Evolutionary conservation across 1,140 invertebrate genomes (phyloP).

Genomic region (Micrasema minimum): DNA sequence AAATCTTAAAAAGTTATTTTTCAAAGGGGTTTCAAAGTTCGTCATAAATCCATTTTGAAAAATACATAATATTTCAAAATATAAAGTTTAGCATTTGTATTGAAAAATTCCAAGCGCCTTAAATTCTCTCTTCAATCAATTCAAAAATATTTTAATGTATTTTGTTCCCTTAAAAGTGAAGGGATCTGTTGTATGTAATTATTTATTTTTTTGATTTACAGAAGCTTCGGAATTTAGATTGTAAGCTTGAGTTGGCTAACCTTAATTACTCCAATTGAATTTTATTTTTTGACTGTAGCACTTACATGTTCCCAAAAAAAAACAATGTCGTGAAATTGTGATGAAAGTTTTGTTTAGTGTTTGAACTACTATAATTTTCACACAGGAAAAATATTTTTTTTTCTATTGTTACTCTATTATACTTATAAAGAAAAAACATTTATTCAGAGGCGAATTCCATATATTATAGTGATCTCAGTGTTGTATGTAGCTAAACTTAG

Average conservation of each 20-base stretch:
- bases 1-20: too few species aligned
- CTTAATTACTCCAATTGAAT: neutral
- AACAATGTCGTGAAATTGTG: too few species aligned
- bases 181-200: neutral
- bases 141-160: neutral
- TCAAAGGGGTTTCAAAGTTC: too few species aligned
- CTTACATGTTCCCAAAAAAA: neutral
- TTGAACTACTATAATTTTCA: neutral
- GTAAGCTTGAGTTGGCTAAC: neutral
- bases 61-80: too few species aligned
- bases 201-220: neutral
- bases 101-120: neutral
- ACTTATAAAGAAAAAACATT: neutral
- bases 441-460: slow-evolving; percentile 48
- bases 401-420: neutral
- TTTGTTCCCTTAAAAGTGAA: neutral
- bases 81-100: too few species aligned
- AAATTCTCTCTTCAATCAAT: neutral
- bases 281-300: slow-evolving; percentile 2
- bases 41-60: too few species aligned
- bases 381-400: neutral
- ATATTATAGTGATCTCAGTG: slow-evolving; percentile 52
- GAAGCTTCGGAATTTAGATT: neutral
- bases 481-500: slow-evolving; percentile 44
- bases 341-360: neutral